phyloP scores from a whole-genome alignment of 2,888 invertebrate species.

The Pseudococcus longispinus region DNA sequence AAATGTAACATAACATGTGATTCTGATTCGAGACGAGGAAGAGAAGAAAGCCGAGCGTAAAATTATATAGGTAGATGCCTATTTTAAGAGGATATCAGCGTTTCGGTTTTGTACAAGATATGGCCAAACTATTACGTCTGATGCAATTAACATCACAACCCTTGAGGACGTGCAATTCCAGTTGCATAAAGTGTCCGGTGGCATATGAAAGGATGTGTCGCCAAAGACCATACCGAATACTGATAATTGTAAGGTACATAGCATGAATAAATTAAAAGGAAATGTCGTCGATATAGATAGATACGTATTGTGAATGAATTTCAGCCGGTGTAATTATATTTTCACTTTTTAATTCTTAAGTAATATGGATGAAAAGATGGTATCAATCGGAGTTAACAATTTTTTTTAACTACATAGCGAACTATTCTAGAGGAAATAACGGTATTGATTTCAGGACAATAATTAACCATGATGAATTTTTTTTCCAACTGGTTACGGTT shows the following conservation, averaged over 20 bases:
- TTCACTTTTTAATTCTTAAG: constrained; percentile 29
- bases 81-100: neutral
- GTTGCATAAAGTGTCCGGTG: constrained; percentile 3
- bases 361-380: neutral
- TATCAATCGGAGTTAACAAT: neutral
- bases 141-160: neutral
- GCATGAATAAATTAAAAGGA: neutral
- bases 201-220: constrained; percentile 17
- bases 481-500: neutral
- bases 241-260: neutral
- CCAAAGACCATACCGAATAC: neutral
- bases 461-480: constrained; percentile 1
- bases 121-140: neutral
- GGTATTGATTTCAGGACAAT: constrained; percentile 26
- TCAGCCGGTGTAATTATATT: constrained; percentile 11
- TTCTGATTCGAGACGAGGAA: neutral
- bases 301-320: neutral
- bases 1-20: neutral
- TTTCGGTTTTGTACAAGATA: neutral
- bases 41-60: neutral
- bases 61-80: neutral
- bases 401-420: neutral
- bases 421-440: constrained; percentile 10
- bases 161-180: neutral
- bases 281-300: neutral